Evolutionary conservation across 2,797 vertebrate genomes (phyloP).

Genomic region (Neosilurus mollespiculum): DNA sequence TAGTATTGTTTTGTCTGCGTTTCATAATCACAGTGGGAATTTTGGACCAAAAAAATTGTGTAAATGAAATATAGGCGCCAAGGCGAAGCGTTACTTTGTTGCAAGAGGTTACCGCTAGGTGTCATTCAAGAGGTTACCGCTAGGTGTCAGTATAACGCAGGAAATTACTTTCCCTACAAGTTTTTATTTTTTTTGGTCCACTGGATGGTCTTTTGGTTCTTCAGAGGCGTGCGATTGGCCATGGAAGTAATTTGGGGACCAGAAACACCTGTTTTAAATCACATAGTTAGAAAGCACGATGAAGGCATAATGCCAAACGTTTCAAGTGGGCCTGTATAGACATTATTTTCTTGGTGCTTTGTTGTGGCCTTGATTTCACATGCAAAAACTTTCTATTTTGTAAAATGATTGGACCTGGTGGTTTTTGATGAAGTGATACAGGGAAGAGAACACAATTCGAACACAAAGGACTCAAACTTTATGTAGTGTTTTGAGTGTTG

Average conservation of each 20-base stretch:
- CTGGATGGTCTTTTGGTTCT: not conserved
- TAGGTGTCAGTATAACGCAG: constrained; percentile 63
- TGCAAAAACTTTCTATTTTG: not conserved
- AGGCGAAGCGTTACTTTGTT: too few relatives aligned
- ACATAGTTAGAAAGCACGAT: constrained; percentile 21
- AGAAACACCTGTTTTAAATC: constrained; percentile 44
- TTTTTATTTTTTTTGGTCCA: too few relatives aligned
- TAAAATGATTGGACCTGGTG: not conserved
- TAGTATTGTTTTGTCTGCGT: too few relatives aligned
- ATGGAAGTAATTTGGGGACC: not conserved
- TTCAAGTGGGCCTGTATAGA: not conserved
- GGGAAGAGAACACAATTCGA: not conserved
- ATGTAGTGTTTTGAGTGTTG: constrained; percentile 55
- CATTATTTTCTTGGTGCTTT: not conserved
- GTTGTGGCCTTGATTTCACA: not conserved
- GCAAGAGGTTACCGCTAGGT: not conserved
- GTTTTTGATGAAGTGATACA: not conserved
- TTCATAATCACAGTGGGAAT: not conserved
- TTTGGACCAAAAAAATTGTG: not conserved
- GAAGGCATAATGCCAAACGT: not conserved
- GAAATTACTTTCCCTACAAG: constrained; percentile 35
- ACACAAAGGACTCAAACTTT: constrained; percentile 57
- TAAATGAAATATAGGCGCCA: not conserved
- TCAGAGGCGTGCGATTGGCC: not conserved
- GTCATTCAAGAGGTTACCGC: constrained; percentile 46